These are phyloP conservation scores for Artibeus jamaicensis DNA, from an alignment of 2,797 vertebrate species.

Conservation along the genomic window DNA sequence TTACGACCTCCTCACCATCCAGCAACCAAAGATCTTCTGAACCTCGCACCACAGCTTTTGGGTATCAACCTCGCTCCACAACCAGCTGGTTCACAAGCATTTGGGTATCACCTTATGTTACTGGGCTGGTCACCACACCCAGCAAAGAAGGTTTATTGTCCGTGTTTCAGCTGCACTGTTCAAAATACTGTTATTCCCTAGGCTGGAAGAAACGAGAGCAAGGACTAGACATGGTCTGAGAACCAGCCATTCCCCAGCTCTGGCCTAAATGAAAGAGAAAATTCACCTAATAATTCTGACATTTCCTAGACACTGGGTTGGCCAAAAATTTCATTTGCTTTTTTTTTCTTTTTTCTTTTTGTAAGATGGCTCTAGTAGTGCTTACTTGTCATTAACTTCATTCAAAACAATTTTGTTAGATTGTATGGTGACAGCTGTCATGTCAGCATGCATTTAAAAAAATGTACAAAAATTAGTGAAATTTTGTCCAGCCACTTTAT, in stretches of 20 bases:
- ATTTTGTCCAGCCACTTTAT: not conserved
- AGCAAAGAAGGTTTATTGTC: not conserved
- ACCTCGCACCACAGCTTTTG: not conserved
- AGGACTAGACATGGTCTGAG: not conserved
- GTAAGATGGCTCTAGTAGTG: not conserved
- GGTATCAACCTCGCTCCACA: not conserved
- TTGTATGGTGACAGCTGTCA: not conserved
- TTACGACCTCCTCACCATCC: not conserved
- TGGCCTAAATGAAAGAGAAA: not conserved
- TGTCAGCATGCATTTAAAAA: not conserved
- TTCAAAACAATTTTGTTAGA: not conserved
- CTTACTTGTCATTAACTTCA: not conserved
- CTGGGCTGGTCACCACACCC: not conserved
- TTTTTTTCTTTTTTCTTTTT: no score
- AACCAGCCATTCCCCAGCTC: not conserved
- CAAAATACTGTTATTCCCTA: not conserved
- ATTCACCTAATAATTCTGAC: not conserved
- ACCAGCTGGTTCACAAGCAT: not conserved
- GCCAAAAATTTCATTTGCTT: no score
- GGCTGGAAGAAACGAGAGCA: slow-evolving; percentile 2
- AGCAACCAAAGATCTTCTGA: not conserved
- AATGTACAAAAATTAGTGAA: not conserved
- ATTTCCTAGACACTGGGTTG: not conserved
- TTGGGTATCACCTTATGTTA: not conserved
- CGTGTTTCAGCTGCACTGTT: not conserved